phyloP scores from a whole-genome alignment of 2,797 vertebrate species.

The Urosaurus nigricauda region DNA sequence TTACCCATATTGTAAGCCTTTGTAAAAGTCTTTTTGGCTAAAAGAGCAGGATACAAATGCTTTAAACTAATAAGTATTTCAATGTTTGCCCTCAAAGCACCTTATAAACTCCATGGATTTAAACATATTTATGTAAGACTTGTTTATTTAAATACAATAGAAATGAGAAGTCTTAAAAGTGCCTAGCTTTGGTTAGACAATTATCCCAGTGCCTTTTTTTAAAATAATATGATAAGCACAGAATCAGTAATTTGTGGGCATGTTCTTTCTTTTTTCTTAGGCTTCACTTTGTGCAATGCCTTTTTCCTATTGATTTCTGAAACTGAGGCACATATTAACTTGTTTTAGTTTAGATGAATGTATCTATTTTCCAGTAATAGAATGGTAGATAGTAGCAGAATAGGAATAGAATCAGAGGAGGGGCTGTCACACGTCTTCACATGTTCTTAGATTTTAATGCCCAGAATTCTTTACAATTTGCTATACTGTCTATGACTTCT shows the following conservation, averaged over 20 bases:
- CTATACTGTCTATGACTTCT: no score
- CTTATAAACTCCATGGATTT: neutral
- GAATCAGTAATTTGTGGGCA: neutral
- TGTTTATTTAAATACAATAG: neutral
- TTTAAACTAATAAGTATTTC: neutral
- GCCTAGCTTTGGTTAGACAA: neutral
- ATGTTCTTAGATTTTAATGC: no score
- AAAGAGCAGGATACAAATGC: no score
- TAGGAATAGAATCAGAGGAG: no score
- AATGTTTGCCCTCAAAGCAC: neutral
- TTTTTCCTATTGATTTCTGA: conserved; percentile 28
- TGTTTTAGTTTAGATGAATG: neutral
- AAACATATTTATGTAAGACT: neutral
- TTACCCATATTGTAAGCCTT: no score
- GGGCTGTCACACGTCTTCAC: no score
- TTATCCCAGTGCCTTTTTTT: conserved; percentile 21
- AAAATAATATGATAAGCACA: neutral
- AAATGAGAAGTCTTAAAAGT: neutral
- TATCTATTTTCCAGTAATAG: conserved; percentile 8
- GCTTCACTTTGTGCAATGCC: neutral
- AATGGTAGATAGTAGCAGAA: neutral
- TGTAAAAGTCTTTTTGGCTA: no score
- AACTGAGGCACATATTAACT: neutral
- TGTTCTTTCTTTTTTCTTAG: conserved; percentile 10
- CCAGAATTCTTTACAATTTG: no score